Conservation (phyloP, 2,113 vertebrate genomes). For the Mirounga angustirostris region DNA sequence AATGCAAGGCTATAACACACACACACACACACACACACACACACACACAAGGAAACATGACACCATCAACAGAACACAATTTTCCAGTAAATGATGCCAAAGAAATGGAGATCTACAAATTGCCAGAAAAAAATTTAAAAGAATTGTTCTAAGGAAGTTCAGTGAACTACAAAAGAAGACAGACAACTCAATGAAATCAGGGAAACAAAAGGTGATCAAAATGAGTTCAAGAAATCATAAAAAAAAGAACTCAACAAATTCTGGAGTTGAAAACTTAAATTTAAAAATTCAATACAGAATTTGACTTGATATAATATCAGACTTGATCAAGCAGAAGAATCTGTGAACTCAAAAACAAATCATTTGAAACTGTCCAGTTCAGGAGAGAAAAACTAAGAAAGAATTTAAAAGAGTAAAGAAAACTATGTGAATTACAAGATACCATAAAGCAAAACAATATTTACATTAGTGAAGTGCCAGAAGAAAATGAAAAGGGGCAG, state of each 20-base stretch:
- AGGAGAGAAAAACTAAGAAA: not conserved
- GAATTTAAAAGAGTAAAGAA: not conserved
- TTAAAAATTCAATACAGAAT: not conserved
- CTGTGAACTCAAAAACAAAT: not conserved
- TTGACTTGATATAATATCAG: not conserved
- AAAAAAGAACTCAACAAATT: not conserved
- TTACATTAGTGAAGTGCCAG: not conserved
- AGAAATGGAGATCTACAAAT: not conserved
- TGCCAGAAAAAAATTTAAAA: not conserved
- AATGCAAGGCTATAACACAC: not conserved
- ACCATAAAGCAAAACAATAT: not conserved
- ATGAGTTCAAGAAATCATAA: not conserved
- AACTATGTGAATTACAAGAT: not conserved
- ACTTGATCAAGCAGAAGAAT: not conserved
- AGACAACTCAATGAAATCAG: not conserved
- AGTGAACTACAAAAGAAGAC: not conserved
- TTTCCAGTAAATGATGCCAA: not conserved
- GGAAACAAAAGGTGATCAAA: not conserved
- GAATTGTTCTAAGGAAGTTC: not conserved
- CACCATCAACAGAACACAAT: not conserved
- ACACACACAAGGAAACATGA: not conserved
- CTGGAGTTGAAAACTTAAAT: not conserved
- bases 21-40: not conserved
- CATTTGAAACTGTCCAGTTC: not conserved
- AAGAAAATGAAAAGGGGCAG: not conserved